Percentiles rank a stretch among this genome's conserved stretches.
These are phyloP conservation scores for Notoglanidium macrostoma DNA, from an alignment of 2,797 vertebrate genomes.

Conservation along the genomic window DNA sequence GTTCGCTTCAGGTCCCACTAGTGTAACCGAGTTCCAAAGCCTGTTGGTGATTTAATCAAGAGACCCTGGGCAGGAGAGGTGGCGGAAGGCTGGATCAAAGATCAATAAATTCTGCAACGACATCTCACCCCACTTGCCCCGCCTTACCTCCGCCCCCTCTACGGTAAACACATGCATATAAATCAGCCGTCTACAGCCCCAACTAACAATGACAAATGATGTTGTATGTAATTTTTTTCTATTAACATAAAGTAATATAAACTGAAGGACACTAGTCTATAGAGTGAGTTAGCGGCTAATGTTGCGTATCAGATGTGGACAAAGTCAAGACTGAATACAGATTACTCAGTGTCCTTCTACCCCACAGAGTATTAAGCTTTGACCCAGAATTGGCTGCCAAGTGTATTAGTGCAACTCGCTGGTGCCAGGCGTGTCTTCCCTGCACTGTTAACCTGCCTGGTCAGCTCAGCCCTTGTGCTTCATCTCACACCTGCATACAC, in stretches of 20 bases:
- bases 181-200: conserved; percentile 88
- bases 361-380: conserved; percentile 87
- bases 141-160: conserved; percentile 74
- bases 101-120: conserved; percentile 77
- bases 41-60: conserved; percentile 49
- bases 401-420: conserved; percentile 88
- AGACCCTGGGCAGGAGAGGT: conserved; percentile 28
- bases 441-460: conserved; percentile 89
- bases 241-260: conserved; percentile 99
- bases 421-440: conserved; percentile 82
- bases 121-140: conserved; percentile 38
- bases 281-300: conserved; percentile 99
- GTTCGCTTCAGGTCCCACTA: background rate
- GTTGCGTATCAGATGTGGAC: conserved; percentile 99
- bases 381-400: conserved; percentile 90
- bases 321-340: conserved; percentile 99
- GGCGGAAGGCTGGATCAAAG: conserved; percentile 57
- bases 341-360: conserved; percentile 98
- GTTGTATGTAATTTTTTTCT: conserved; percentile 99
- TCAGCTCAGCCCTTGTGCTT: conserved; percentile 54
- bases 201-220: conserved; percentile 99
- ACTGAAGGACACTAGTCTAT: conserved; percentile 99
- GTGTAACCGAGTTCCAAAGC: conserved; percentile 21
- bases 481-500: conserved; percentile 29
- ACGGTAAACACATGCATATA: conserved; percentile 99